Conservation (phyloP, 2,888 invertebrate species). For the Dryomyza anilis region DNA sequence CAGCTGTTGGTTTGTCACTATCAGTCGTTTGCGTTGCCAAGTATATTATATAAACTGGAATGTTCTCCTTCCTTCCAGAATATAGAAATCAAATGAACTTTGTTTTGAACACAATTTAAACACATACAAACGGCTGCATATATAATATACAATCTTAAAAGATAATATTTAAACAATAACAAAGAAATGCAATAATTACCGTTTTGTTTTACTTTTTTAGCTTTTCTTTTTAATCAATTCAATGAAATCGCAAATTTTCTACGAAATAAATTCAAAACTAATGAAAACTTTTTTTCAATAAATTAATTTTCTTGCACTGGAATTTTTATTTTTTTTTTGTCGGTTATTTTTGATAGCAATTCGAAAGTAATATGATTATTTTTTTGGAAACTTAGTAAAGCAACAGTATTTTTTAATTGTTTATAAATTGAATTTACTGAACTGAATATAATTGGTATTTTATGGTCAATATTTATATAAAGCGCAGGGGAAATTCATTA, state of each 20-base stretch:
- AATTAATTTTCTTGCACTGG: conserved; percentile 14
- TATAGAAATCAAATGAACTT: not conserved
- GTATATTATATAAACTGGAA: conserved; percentile 4
- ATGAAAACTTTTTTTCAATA: conserved; percentile 10
- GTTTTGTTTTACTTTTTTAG: conserved; percentile 6
- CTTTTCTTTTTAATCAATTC: conserved; percentile 4
- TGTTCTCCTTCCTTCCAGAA: not conserved
- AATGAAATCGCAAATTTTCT: conserved; percentile 7
- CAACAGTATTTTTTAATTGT: too few species aligned
- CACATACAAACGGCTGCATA: not conserved
- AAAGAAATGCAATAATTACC: conserved; percentile 14
- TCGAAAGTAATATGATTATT: conserved; percentile 1
- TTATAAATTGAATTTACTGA: too few species aligned
- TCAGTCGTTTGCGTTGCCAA: not conserved
- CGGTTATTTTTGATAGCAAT: not conserved
- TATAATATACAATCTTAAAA: not conserved
- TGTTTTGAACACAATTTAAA: not conserved
- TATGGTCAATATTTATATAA: too few species aligned
- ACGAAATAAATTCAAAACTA: conserved; percentile 11
- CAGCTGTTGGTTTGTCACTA: not conserved
- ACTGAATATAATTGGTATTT: too few species aligned
- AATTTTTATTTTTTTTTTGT: conserved; percentile 11
- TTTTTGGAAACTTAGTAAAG: too few species aligned
- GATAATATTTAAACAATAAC: not conserved
- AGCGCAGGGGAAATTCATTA: too few species aligned